Evolutionary conservation across 2,888 invertebrate species (phyloP).

Genomic region (Tyria jacobaeae): DNA sequence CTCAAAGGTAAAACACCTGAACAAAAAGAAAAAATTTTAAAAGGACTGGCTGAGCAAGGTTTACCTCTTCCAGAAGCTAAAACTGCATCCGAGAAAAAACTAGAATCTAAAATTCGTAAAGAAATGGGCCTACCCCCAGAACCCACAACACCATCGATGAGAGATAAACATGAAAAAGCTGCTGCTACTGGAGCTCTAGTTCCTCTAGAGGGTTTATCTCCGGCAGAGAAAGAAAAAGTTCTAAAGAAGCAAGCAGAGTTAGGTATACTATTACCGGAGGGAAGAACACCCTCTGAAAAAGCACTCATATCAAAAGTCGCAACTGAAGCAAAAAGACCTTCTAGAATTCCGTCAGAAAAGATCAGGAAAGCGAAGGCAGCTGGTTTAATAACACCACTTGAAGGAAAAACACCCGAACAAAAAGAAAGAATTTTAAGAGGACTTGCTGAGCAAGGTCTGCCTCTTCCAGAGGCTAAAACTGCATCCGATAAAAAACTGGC

Average conservation of each 20-base stretch:
- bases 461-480: slow-evolving; percentile 18
- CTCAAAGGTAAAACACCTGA: slow-evolving; percentile 38
- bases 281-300: slow-evolving; percentile 38
- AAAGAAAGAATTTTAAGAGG: slow-evolving; percentile 21
- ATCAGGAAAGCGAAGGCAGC: slow-evolving; percentile 38
- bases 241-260: slow-evolving; percentile 30
- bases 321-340: slow-evolving; percentile 9
- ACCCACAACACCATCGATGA: slow-evolving; percentile 44
- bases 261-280: slow-evolving; percentile 36
- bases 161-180: slow-evolving; percentile 44
- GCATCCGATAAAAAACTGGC: slow-evolving; percentile 30
- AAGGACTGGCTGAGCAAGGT: slow-evolving; percentile 26
- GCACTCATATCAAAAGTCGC: slow-evolving; percentile 28
- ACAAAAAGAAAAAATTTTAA: slow-evolving; percentile 52
- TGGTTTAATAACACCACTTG: slow-evolving; percentile 40
- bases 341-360: slow-evolving; percentile 7
- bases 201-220: slow-evolving; percentile 42
- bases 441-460: slow-evolving; percentile 16
- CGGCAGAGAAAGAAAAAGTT: slow-evolving; percentile 41
- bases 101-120: slow-evolving; percentile 51
- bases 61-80: slow-evolving; percentile 38
- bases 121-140: slow-evolving; percentile 55
- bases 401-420: slow-evolving; percentile 35
- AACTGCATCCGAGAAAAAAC: slow-evolving; percentile 46
- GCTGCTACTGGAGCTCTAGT: slow-evolving; percentile 42